Conservation (phyloP, 2,888 invertebrate species). For the Julus scandinavius region DNA sequence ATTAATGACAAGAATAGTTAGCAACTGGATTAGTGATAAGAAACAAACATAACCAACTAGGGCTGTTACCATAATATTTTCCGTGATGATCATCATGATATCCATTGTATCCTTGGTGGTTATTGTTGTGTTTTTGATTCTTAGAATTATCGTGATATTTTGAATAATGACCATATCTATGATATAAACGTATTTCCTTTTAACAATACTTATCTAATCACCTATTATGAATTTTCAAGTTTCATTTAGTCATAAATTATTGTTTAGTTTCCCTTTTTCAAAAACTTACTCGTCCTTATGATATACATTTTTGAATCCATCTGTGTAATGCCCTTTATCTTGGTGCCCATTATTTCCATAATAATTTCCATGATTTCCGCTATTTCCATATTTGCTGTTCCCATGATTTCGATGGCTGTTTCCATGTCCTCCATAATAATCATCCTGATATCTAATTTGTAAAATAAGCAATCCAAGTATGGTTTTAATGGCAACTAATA, state of each 20-base stretch:
- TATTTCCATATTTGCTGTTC: slow-evolving; percentile 25
- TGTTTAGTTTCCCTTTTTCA: neutral
- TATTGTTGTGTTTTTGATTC: slow-evolving; percentile 56
- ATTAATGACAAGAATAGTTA: neutral
- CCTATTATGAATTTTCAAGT: neutral
- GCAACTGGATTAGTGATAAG: too few relatives aligned
- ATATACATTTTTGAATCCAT: slow-evolving; percentile 48
- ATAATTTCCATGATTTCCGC: slow-evolving; percentile 44
- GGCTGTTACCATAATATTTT: slow-evolving; percentile 49
- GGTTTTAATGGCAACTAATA: too few relatives aligned
- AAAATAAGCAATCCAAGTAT: too few relatives aligned
- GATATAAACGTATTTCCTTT: neutral
- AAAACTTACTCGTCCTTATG: slow-evolving; percentile 49
- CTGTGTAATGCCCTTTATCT: neutral
- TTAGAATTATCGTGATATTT: slow-evolving; percentile 65
- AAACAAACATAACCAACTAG: too few relatives aligned
- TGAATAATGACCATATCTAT: slow-evolving; percentile 68
- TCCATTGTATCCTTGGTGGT: slow-evolving; percentile 54
- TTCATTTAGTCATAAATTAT: too few relatives aligned
- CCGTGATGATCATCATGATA: slow-evolving; percentile 57
- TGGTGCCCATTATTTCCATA: slow-evolving; percentile 40
- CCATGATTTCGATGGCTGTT: slow-evolving; percentile 26
- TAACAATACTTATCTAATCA: neutral
- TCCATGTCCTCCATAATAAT: slow-evolving; percentile 43
- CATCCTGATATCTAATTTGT: neutral